Evolutionary conservation across 92 coral and sea anemone species (phyloP).

Genomic region (Isaurus tuberculatus): DNA sequence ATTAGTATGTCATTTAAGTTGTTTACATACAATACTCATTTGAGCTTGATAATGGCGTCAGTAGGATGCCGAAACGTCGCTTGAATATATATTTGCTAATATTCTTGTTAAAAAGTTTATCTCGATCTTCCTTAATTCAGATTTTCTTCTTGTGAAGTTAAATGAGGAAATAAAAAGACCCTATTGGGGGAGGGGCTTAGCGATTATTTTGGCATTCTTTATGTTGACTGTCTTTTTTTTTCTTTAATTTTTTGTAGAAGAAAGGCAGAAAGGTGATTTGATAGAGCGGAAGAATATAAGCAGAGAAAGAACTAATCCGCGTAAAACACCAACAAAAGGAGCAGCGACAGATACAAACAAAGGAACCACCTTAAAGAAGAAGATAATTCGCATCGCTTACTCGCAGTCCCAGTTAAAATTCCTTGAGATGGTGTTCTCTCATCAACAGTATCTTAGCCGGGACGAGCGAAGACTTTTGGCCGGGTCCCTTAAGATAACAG

Average conservation of each 20-base stretch:
- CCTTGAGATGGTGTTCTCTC: conserved; percentile 79
- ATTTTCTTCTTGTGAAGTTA: too few species aligned
- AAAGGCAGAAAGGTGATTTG: not conserved
- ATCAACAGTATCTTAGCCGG: conserved; percentile 90
- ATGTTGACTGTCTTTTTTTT: too few species aligned
- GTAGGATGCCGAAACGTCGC: too few species aligned
- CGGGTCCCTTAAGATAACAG: conserved; percentile 90
- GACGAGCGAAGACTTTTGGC: conserved; percentile 87
- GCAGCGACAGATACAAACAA: not conserved
- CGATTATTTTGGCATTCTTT: too few species aligned
- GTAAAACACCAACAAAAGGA: conserved; percentile 9
- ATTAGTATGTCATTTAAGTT: too few species aligned
- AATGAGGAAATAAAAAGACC: too few species aligned
- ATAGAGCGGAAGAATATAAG: not conserved
- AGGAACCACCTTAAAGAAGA: conserved; percentile 58
- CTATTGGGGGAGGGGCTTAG: too few species aligned
- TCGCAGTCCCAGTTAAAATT: conserved; percentile 86
- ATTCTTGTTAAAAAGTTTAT: too few species aligned
- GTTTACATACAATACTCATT: too few species aligned
- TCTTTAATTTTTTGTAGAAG: conserved; percentile 17
- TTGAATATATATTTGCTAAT: too few species aligned
- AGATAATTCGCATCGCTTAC: conserved; percentile 80
- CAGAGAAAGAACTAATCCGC: conserved; percentile 6
- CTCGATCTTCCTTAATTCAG: too few species aligned
- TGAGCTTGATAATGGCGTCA: too few species aligned